Percentiles rank a stretch among this genome's conserved stretches.
These are phyloP conservation scores for Operophtera brumata DNA, from an alignment of 2,888 invertebrate genomes.

Conservation along the genomic window DNA sequence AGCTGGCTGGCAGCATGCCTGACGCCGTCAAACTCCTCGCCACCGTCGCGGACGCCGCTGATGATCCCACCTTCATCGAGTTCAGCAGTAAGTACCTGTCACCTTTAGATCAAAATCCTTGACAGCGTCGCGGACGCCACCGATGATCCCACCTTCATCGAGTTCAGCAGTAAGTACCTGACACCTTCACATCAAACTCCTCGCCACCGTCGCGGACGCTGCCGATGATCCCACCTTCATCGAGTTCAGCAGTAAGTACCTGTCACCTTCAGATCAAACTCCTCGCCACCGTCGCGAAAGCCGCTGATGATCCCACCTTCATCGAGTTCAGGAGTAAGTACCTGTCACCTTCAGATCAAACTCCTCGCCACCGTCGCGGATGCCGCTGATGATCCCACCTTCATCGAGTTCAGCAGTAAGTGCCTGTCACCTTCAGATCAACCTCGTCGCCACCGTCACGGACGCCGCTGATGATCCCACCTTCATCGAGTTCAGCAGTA, in stretches of 20 bases:
- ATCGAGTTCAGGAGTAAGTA: slow-evolving; percentile 52
- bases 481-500: slow-evolving; percentile 61
- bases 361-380: slow-evolving; percentile 76
- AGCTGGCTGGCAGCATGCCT: slow-evolving; percentile 69
- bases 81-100: slow-evolving; percentile 43
- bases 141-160: slow-evolving; percentile 74
- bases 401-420: slow-evolving; percentile 58
- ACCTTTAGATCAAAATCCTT: slow-evolving; percentile 74
- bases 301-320: slow-evolving; percentile 77
- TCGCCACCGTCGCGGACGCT: slow-evolving; percentile 76
- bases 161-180: slow-evolving; percentile 46
- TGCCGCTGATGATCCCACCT: slow-evolving; percentile 76
- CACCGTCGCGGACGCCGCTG: slow-evolving; percentile 76
- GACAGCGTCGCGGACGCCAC: slow-evolving; percentile 77
- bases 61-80: slow-evolving; percentile 72
- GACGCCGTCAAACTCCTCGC: slow-evolving; percentile 75
- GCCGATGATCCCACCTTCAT: slow-evolving; percentile 77
- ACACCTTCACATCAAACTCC: too few relatives aligned
- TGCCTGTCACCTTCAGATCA: too few relatives aligned
- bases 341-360: too few relatives aligned
- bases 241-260: slow-evolving; percentile 45
- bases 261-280: too few relatives aligned
- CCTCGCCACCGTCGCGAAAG: slow-evolving; percentile 74
- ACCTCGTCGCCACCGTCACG: slow-evolving; percentile 75
- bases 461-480: slow-evolving; percentile 76